Evolutionary conservation across 2,113 vertebrate species (phyloP), one percentile per base, ranked within the genome.

Genomic region (Chaetops frenatus): DNA sequence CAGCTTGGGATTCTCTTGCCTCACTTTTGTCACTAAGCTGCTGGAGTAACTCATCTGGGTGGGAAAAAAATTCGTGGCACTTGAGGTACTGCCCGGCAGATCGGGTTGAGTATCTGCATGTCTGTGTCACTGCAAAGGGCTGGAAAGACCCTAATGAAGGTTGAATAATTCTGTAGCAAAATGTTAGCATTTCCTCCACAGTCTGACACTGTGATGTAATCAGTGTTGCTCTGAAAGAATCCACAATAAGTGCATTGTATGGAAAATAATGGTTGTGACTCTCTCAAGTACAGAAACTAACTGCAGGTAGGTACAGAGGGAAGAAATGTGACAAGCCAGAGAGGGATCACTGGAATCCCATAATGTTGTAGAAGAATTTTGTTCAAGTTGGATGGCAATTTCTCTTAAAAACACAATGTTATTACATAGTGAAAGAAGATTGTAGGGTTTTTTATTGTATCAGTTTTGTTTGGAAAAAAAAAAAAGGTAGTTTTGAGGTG

Each of bases 71-170:
- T 61, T 82, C 14, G 20, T 58, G 67, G 22, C 14, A 2, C 38
- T 61, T 35, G 19, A 33, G 10, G 40, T 47, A 15, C 28, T 42
- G 29, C 60, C 45, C 42, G 29, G 36, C 6, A 7, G 64, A 44
- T n/a, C 3, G 19, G 31, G n/a, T 40, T 22, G 28, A 70, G 44
- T 20, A 19, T 40, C 38, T 0, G 0, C 61, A 3, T 17, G 6
- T 61, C 25, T 79, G 56, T 74, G 38, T 74, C 29, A 4, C 76
- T 38, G 51, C 44, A 40, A 47, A 83, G 54, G 50, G 50, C 54
- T 64, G 60, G 53, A 36, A 76, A 51, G 40, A 54, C 42, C 28
- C 42, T 48, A 5, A 10, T 31, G 47, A 61, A 64, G 14, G 22
- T 61, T 40, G 35, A 5, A 7, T 71, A 44, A 69, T 67, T 73